Conservation (phyloP, 1,140 invertebrate genomes). For the Nomia melanderi region DNA sequence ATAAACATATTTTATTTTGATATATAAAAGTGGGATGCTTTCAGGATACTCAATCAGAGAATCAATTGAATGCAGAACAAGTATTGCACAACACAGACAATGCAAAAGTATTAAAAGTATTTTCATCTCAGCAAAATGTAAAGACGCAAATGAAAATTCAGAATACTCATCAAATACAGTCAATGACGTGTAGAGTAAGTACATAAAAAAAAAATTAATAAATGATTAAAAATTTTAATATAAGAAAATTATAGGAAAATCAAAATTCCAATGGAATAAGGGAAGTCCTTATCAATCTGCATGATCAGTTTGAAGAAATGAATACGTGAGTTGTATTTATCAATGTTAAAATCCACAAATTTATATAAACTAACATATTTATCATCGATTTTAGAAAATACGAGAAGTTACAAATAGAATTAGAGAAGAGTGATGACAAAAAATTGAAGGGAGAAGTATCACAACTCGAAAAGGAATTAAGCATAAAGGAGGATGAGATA, state of each 20-base stretch:
- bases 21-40: background rate
- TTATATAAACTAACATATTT: slow-evolving; percentile 21
- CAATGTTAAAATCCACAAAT: background rate
- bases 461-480: slow-evolving; percentile 76
- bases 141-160: background rate
- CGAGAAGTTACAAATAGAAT: slow-evolving; percentile 74
- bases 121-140: slow-evolving; percentile 40
- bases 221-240: background rate
- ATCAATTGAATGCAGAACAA: slow-evolving; percentile 22
- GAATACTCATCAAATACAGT: background rate
- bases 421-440: slow-evolving; percentile 68
- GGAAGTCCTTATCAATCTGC: slow-evolving; percentile 78
- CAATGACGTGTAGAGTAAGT: background rate
- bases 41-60: slow-evolving; percentile 31
- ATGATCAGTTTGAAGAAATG: slow-evolving; percentile 78
- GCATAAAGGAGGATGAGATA: slow-evolving; percentile 81
- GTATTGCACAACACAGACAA: background rate
- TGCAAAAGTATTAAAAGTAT: slow-evolving; percentile 24
- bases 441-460: slow-evolving; percentile 72
- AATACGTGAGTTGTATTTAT: slow-evolving; percentile 70
- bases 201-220: background rate
- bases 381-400: slow-evolving; percentile 75
- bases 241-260: slow-evolving; percentile 20
- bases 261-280: slow-evolving; percentile 58
- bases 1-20: background rate